These are phyloP conservation scores for Damaliscus lunatus DNA, from an alignment of 2,113 vertebrate species.

Conservation along the genomic window DNA sequence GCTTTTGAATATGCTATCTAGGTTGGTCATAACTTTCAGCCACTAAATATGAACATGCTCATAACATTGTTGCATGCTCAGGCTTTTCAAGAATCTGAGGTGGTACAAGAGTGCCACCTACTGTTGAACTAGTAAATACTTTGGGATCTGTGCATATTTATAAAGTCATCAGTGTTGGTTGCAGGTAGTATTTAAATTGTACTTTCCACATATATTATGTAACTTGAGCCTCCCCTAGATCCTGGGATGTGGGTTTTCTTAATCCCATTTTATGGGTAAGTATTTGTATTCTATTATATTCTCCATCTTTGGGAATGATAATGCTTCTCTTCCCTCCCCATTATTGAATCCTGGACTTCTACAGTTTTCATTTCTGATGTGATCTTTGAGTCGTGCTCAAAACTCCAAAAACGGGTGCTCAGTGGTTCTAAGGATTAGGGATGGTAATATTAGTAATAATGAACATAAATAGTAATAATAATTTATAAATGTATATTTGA, in stretches of 20 bases:
- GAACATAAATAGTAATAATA: background rate
- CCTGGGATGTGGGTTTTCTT: background rate
- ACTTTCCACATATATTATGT: background rate
- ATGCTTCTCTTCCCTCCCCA: background rate
- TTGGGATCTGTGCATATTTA: background rate
- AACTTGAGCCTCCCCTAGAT: background rate
- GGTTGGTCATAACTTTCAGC: too few species aligned
- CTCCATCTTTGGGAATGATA: background rate
- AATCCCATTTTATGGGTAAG: background rate
- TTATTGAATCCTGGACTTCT: background rate
- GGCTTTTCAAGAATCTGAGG: background rate
- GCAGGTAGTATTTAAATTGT: background rate
- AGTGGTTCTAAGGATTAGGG: background rate
- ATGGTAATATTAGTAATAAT: background rate
- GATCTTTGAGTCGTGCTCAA: background rate
- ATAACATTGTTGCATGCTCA: background rate
- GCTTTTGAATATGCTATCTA: too few species aligned
- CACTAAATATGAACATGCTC: background rate
- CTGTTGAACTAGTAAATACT: slow-evolving; percentile 24
- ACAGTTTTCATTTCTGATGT: background rate
- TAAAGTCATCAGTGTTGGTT: background rate
- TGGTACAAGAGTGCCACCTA: slow-evolving; percentile 56
- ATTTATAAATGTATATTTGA: background rate
- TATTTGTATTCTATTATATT: background rate
- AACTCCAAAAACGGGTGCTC: background rate